Percentiles rank a stretch among this genome's conserved stretches.
phyloP scores from a whole-genome alignment of 2,113 vertebrate species.

The Pimephales promelas region DNA sequence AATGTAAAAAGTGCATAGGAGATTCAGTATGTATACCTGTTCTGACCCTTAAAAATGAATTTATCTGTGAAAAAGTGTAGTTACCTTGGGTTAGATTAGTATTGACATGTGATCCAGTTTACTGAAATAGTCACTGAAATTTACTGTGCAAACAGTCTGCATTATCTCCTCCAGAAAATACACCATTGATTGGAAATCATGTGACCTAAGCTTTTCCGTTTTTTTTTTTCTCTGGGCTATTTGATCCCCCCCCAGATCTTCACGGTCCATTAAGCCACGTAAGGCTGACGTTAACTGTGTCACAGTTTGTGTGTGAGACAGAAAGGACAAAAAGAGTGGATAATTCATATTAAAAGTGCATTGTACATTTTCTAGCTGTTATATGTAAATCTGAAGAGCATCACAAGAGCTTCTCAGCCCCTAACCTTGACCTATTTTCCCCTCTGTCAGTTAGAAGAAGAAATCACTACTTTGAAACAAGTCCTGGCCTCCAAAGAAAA shows the following conservation, averaged over 20 bases:
- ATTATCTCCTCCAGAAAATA: neutral
- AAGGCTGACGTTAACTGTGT: neutral
- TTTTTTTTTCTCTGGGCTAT: neutral
- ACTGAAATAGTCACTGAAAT: neutral
- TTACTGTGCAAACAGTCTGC: neutral
- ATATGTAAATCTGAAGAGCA: neutral
- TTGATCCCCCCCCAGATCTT: neutral
- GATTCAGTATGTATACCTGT: neutral
- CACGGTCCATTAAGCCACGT: neutral
- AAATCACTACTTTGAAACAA: conserved; percentile 91
- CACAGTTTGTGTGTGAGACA: neutral
- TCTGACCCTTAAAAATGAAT: neutral
- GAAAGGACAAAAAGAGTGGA: neutral
- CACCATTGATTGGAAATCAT: conserved; percentile 1
- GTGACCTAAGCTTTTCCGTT: neutral
- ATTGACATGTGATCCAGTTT: neutral
- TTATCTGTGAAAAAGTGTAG: neutral
- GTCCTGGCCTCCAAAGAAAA: conserved; percentile 94
- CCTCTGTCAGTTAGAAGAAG: conserved; percentile 86
- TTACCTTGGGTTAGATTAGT: neutral
- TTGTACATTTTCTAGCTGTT: too few relatives aligned
- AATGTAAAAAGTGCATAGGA: neutral
- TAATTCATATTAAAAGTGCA: neutral
- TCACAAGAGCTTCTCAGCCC: neutral
- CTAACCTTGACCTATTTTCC: conserved; percentile 22